phyloP scores from a whole-genome alignment of 2,113 vertebrate genomes.

The Grallaria varia region DNA sequence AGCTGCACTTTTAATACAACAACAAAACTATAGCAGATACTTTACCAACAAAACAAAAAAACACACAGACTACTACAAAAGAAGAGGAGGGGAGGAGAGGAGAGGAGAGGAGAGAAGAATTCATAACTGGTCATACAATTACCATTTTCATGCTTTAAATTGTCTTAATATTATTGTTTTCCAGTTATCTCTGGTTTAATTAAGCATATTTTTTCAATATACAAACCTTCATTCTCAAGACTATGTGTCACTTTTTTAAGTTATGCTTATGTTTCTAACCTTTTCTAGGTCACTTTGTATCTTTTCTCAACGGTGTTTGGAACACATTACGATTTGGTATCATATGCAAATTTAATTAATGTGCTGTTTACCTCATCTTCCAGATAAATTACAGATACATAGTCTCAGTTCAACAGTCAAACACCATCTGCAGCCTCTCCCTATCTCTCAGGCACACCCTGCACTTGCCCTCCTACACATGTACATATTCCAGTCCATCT shows the following conservation, averaged over 20 bases:
- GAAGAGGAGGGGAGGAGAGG: too few relatives aligned
- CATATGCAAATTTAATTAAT: constrained; percentile 68
- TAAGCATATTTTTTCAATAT: background rate
- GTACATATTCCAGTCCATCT: constrained; percentile 35
- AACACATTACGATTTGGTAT: constrained; percentile 49
- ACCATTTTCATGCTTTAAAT: background rate
- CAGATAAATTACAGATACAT: constrained; percentile 64
- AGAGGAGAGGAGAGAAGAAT: too few relatives aligned
- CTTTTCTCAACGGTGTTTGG: constrained; percentile 27
- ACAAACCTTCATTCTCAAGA: background rate
- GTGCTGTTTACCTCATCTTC: constrained; percentile 58
- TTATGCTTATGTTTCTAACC: background rate
- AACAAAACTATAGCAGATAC: background rate
- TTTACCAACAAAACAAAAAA: background rate
- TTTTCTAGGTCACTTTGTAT: constrained; percentile 60
- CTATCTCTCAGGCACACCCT: constrained; percentile 18
- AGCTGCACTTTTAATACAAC: background rate
- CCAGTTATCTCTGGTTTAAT: background rate
- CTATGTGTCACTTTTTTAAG: background rate
- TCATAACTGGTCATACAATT: background rate
- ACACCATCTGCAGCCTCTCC: constrained; percentile 52
- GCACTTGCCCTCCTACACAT: constrained; percentile 6
- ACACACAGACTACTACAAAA: background rate
- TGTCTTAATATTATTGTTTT: background rate
- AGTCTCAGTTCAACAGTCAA: constrained; percentile 68